Conservation (phyloP, 1,140 invertebrate genomes). For the Bombus affinis region DNA sequence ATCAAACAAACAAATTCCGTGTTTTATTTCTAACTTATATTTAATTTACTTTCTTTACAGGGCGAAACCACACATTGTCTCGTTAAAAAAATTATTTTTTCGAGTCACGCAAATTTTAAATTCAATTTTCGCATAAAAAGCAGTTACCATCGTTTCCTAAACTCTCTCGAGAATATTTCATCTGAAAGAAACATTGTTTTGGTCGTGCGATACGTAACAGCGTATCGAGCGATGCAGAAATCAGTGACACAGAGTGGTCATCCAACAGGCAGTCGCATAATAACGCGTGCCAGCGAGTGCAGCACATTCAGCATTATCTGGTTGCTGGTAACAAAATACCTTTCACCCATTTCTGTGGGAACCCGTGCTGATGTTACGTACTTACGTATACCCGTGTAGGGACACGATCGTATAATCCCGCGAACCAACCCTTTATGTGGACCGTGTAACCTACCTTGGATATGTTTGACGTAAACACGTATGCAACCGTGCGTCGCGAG, state of each 20-base stretch:
- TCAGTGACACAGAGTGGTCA: conserved; percentile 33
- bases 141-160: not conserved
- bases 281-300: conserved; percentile 38
- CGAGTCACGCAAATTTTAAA: not conserved
- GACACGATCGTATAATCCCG: conserved; percentile 34
- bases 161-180: not conserved
- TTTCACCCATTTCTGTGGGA: conserved; percentile 46
- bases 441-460: conserved; percentile 36
- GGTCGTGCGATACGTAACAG: conserved; percentile 4
- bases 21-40: not conserved
- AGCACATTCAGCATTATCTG: conserved; percentile 61
- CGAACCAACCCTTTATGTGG: conserved; percentile 51
- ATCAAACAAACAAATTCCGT: not conserved
- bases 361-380: conserved; percentile 7
- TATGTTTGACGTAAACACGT: conserved; percentile 60
- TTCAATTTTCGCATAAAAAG: not conserved
- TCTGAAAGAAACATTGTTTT: not conserved
- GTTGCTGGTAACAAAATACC: conserved; percentile 63
- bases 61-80: no score
- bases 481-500: conserved; percentile 15
- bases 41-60: no score
- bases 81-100: no score
- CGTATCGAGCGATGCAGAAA: conserved; percentile 45
- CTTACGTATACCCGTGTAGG: not conserved
- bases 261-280: conserved; percentile 48